These are phyloP conservation scores for Slavum lentiscoides DNA, from an alignment of 2,888 invertebrate genomes.

Conservation along the genomic window DNA sequence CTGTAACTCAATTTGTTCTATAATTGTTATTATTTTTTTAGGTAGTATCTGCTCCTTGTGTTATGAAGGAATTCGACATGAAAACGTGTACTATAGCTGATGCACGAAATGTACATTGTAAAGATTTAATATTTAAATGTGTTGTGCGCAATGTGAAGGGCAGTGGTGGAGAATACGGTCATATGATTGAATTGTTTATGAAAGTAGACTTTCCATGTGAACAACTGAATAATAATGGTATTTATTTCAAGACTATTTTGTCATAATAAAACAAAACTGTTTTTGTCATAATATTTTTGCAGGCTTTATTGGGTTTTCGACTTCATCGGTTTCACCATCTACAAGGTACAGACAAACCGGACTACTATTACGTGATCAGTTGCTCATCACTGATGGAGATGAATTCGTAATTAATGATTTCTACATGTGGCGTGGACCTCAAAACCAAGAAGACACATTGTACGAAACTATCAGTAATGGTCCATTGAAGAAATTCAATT, in stretches of 20 bases:
- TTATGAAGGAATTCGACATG: constrained; percentile 23
- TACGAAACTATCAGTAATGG: neutral
- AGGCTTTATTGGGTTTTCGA: constrained; percentile 26
- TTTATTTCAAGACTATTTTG: neutral
- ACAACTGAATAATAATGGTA: neutral
- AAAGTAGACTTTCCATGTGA: constrained; percentile 35
- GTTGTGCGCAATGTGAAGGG: neutral
- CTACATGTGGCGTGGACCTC: constrained; percentile 39
- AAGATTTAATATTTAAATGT: constrained; percentile 7
- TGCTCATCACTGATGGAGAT: constrained; percentile 10
- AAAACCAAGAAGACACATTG: neutral
- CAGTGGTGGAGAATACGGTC: constrained; percentile 21
- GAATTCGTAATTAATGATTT: constrained; percentile 25
- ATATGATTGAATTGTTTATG: constrained; percentile 41
- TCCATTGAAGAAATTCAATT: neutral
- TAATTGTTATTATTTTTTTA: constrained; percentile 5
- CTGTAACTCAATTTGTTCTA: too few relatives aligned
- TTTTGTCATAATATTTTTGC: neutral
- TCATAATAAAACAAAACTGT: neutral
- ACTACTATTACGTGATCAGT: constrained; percentile 23
- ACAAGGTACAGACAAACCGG: constrained; percentile 38
- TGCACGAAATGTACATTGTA: constrained; percentile 5
- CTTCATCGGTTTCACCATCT: constrained; percentile 2
- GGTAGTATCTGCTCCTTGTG: constrained; percentile 33
- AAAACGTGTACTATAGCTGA: constrained; percentile 20